Base-by-base conservation (phyloP, 2,888 invertebrate genomes). In the Bugulina stolonifera region DNA sequence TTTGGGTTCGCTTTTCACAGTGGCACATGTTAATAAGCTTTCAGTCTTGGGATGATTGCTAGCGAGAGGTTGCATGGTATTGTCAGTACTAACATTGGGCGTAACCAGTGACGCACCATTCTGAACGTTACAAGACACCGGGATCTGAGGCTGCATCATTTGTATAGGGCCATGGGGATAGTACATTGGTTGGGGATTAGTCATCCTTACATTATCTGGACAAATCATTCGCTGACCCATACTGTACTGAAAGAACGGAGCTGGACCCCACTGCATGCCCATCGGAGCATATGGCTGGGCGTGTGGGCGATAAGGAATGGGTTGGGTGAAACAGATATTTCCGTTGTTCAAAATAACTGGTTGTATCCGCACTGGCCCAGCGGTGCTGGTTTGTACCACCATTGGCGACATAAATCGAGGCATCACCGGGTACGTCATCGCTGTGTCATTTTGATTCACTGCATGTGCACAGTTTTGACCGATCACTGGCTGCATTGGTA, bases 351-450 rank as follows among this genome's bases (percentile, higher is more conserved):
- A 10, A 32, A 64, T 64, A 64, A 64, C 22, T 64, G 64, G 64
- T n/a, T 64, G 64, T 2, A 64, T 14, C 14, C 32, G 64, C 64
- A 64, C 25, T 3, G 22, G 32, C 14, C 64, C 64, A 14, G 64
- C 64, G 10, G 64, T 64, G 32, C 64, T 64, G 3, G 64, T 64
- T n/a, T 64, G 25, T 32, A 64, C 64, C 10, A 64, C 64, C 64
- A 64, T 64, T 10, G 64, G 64, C 10, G 22, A 27, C 18, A 64
- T 14, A 64, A 64, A 64, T 32, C 64, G 64, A 2, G 64, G 64
- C 22, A 27, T 27, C 32, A 64, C 32, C 2, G 64, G 25, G 27
- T 32, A 64, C 3, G 64, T 22, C 64, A 64, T 64, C 3, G 64
- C 10, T 34, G 64, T 10, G 43, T 43, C 43, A 43, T 43, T 43